Evolutionary conservation across 1,140 invertebrate species (phyloP).

Genomic region (Galendromus occidentalis): DNA sequence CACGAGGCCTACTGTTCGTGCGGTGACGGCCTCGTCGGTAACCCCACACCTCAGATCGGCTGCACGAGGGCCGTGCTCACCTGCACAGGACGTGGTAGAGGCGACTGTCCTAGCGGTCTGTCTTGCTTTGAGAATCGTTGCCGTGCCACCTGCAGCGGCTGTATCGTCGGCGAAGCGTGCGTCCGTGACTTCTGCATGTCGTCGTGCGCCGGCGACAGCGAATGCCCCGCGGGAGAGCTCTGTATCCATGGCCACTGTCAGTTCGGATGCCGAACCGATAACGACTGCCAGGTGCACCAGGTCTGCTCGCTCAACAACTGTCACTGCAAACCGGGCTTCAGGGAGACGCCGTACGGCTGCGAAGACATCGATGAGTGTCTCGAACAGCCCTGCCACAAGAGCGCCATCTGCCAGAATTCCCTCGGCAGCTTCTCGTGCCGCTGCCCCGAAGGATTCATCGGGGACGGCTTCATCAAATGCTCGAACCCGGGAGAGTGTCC

Average conservation of each 20-base stretch:
- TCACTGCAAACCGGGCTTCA: slow-evolving; percentile 29
- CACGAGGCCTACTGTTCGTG: slow-evolving; percentile 43
- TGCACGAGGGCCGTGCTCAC: slow-evolving; percentile 54
- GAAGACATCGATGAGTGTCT: slow-evolving; percentile 32
- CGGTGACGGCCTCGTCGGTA: slow-evolving; percentile 57
- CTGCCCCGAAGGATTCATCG: slow-evolving; percentile 32
- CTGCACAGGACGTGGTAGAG: slow-evolving; percentile 21
- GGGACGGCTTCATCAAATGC: slow-evolving; percentile 21
- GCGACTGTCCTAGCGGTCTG: slow-evolving; percentile 21
- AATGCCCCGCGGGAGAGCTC: slow-evolving; percentile 66
- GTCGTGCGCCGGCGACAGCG: slow-evolving; percentile 60
- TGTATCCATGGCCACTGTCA: slow-evolving; percentile 61
- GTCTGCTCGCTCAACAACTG: slow-evolving; percentile 59
- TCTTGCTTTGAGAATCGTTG: slow-evolving; percentile 20
- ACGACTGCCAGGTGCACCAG: slow-evolving; percentile 55
- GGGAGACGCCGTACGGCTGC: slow-evolving; percentile 39
- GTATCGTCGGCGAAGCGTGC: slow-evolving; percentile 21
- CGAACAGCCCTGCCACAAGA: slow-evolving; percentile 48
- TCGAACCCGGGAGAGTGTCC: slow-evolving; percentile 22
- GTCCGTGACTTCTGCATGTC: slow-evolving; percentile 19
- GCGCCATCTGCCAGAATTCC: slow-evolving; percentile 52
- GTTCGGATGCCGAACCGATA: slow-evolving; percentile 54
- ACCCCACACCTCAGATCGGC: slow-evolving; percentile 66
- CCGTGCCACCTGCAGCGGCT: slow-evolving; percentile 19
- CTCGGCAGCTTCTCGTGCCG: slow-evolving; percentile 55